Conservation (phyloP, 2,113 vertebrate species). For the Crotalus horridus region DNA sequence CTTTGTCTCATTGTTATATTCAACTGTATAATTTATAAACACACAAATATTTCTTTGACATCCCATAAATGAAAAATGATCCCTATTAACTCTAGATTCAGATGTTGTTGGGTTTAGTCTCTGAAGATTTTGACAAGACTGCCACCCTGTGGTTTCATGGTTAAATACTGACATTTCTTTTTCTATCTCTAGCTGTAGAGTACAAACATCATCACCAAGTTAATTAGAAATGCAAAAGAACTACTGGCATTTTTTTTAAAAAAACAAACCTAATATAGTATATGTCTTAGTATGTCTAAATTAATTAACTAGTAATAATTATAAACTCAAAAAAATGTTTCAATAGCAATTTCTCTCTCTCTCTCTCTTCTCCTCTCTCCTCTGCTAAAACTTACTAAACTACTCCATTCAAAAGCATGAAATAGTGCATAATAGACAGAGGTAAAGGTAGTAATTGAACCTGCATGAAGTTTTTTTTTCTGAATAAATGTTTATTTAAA, state of each 20-base stretch:
- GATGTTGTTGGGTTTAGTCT: background rate
- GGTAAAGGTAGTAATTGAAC: background rate
- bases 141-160: slow-evolving; percentile 8
- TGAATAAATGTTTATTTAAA: slow-evolving; percentile 7
- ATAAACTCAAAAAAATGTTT: background rate
- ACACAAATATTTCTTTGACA: background rate
- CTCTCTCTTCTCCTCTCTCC: background rate
- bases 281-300: background rate
- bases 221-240: background rate
- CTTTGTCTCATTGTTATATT: background rate
- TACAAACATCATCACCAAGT: background rate
- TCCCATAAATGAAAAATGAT: background rate
- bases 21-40: background rate
- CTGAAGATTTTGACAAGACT: slow-evolving; percentile 2
- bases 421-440: background rate
- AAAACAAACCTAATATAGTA: background rate
- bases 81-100: background rate
- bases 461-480: background rate
- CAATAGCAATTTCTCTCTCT: background rate
- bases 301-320: background rate
- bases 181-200: background rate
- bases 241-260: background rate
- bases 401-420: background rate
- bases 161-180: background rate
- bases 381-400: background rate